Evolutionary conservation across 2,888 invertebrate species (phyloP).

Genomic region (Azorinus chamasolen): DNA sequence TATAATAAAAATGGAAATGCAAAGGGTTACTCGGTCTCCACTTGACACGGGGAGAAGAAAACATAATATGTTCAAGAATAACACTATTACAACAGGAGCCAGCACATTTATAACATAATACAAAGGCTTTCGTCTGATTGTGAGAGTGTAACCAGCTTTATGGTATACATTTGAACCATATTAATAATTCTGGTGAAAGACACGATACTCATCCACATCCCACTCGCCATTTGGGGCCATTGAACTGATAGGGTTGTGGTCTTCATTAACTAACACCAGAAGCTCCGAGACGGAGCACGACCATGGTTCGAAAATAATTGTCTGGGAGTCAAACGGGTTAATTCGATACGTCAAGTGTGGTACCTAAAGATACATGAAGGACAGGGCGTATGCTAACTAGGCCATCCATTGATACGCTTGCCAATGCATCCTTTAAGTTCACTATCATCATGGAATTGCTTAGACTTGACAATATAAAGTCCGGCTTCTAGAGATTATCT

Average conservation of each 20-base stretch:
- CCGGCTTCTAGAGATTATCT: too few relatives aligned
- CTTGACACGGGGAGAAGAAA: too few relatives aligned
- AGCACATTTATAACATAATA: slow-evolving; percentile 59
- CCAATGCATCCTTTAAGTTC: too few relatives aligned
- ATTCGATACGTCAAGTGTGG: slow-evolving; percentile 2
- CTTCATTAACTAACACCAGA: background rate
- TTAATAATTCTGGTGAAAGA: background rate
- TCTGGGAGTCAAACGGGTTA: slow-evolving; percentile 47
- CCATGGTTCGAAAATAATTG: slow-evolving; percentile 24
- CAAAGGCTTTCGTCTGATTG: slow-evolving; percentile 46
- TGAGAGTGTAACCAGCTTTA: slow-evolving; percentile 16
- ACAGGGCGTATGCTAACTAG: slow-evolving; percentile 28
- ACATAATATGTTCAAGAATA: slow-evolving; percentile 53
- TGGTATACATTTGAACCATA: slow-evolving; percentile 4
- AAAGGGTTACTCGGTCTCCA: too few relatives aligned
- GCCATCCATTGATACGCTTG: too few relatives aligned
- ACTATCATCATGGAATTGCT: too few relatives aligned
- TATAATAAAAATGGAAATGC: too few relatives aligned
- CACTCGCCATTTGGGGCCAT: slow-evolving; percentile 14
- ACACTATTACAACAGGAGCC: slow-evolving; percentile 53
- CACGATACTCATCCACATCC: slow-evolving; percentile 4
- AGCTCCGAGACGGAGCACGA: slow-evolving; percentile 1
- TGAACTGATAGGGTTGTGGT: background rate
- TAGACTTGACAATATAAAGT: too few relatives aligned
- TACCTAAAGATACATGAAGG: slow-evolving; percentile 7